Conservation (phyloP, 2,888 invertebrate species). For the Lepetodrilus schrolli region DNA sequence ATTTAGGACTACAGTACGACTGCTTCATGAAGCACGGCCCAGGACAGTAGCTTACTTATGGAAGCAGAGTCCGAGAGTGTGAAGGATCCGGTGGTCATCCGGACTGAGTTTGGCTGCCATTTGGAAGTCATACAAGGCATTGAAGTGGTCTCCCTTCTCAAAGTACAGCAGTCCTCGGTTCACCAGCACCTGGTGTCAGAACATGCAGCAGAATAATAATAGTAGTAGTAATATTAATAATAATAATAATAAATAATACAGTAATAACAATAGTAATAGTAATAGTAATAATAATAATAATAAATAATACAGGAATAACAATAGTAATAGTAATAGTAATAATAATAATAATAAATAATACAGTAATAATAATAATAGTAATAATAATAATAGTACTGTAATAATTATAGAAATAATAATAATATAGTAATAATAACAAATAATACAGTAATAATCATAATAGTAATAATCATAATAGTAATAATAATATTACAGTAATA, state of each 20-base stretch:
- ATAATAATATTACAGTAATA: too few relatives aligned
- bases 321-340: too few relatives aligned
- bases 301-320: neutral
- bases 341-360: too few relatives aligned
- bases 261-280: neutral
- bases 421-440: too few relatives aligned
- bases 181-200: conserved; percentile 66
- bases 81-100: conserved; percentile 68
- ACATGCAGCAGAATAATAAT: neutral
- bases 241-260: neutral
- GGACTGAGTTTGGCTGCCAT: conserved; percentile 66
- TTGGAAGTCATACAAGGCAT: conserved; percentile 74
- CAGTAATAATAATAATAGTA: too few relatives aligned
- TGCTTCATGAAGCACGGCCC: too few relatives aligned
- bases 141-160: conserved; percentile 69
- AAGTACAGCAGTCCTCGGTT: conserved; percentile 75
- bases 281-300: neutral
- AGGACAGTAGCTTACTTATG: conserved; percentile 75
- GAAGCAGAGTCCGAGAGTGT: conserved; percentile 73
- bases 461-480: too few relatives aligned
- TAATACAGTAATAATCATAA: too few relatives aligned
- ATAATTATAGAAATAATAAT: too few relatives aligned
- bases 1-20: too few relatives aligned
- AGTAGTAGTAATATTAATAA: neutral
- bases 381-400: too few relatives aligned